A percentile compares a stretch with the other conserved stretches of the same genome.
These are phyloP conservation scores for Rhinophrynus dorsalis DNA, from an alignment of 2,797 vertebrate species.

Conservation along the genomic window DNA sequence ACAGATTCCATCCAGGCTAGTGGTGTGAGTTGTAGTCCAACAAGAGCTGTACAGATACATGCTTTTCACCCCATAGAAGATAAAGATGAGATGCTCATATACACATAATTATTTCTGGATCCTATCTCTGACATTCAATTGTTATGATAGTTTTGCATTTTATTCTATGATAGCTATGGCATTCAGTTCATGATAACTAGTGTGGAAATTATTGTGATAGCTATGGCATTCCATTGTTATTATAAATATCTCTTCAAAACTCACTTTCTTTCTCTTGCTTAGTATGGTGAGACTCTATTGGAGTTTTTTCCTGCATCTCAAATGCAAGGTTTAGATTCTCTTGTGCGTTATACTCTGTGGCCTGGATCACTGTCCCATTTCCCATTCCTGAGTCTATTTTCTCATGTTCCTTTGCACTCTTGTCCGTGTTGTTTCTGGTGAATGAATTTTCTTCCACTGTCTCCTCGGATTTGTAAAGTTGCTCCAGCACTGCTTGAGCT, in stretches of 20 bases:
- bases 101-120: no score
- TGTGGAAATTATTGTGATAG: no score
- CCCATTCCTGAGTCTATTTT: background rate
- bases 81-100: no score
- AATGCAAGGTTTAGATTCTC: constrained; percentile 56
- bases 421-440: background rate
- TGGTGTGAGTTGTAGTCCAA: no score
- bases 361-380: constrained; percentile 50
- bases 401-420: background rate
- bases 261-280: constrained; percentile 53
- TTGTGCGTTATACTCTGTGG: background rate
- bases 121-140: no score
- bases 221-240: no score
- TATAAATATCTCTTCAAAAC: background rate
- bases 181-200: no score
- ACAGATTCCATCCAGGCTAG: no score
- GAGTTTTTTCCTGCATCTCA: constrained; percentile 62
- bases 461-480: constrained; percentile 72
- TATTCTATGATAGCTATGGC: no score
- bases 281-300: background rate
- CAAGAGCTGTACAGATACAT: no score
- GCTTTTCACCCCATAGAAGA: no score
- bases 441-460: constrained; percentile 57
- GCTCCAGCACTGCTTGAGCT: constrained; percentile 78
- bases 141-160: no score